Evolutionary conservation across 2,888 invertebrate genomes (phyloP), one percentile per base, ranked within the genome.

Genomic region (Kuschelorhynchus macadamiae): DNA sequence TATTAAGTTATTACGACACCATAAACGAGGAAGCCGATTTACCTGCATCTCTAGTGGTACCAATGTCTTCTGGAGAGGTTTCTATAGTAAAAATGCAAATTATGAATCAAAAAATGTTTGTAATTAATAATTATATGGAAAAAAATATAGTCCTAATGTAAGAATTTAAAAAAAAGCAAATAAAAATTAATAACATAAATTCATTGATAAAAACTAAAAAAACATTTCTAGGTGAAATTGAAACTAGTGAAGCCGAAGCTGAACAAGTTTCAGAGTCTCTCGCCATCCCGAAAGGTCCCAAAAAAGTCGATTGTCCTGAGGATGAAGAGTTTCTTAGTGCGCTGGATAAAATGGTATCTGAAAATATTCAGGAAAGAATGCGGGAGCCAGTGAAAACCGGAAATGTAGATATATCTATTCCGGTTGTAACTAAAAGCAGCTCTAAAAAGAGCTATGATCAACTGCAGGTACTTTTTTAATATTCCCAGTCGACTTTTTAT

Each of bases 241-340:
- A 81, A 64, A 75, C 77, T 0, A 83, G 82, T 47, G 83, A 83
- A 64, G 77, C 78, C 0, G 82, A 82, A 70, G 80, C 85, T 57
- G 84, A 83, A 5, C 81, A 77, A 64, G 79, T 81, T 1, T 82
- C 82, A 0, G 83, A 84, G 75, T 81, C 82, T 0, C 75, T 81
- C 20, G 83, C 84, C 1, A 80, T 87, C 33, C 86, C 87, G 0
- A 82, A 85, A 39, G 88, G 86, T 5, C 88, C 88, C 0, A 87
- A 86, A 75, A 85, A 85, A 71, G 84, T 90, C 4, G 85, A 86
- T 39, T 90, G 90, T 79, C 84, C 86, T 0, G 97, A 97, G 84
- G 97, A 97, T 82, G 88, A 94, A 5, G 96, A 96, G 79, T 97
- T 97, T 79, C 90, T 96, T 78, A 90, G 90, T 32, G 94, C 95